Evolutionary conservation across 2,888 invertebrate species (phyloP).

Genomic region (Marronus borbonicus): DNA sequence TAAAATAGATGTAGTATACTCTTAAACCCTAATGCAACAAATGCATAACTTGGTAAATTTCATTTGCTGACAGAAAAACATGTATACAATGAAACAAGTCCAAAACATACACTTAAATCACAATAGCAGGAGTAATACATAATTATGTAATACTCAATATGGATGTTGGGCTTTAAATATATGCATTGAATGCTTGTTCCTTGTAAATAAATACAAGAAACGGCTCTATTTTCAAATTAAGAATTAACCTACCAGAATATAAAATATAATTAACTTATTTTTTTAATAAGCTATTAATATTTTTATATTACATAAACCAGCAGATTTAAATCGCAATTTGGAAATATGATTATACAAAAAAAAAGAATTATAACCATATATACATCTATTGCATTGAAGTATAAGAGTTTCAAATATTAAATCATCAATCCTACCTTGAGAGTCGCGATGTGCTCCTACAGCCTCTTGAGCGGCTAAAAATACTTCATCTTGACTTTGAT

Average conservation of each 20-base stretch:
- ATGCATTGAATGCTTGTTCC: background rate
- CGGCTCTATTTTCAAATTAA: background rate
- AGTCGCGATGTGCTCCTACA: slow-evolving; percentile 86
- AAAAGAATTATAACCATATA: slow-evolving; percentile 21
- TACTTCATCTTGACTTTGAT: slow-evolving; percentile 88
- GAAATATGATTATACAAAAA: background rate
- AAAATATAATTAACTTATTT: background rate
- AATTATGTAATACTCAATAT: slow-evolving; percentile 46
- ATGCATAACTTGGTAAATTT: slow-evolving; percentile 51
- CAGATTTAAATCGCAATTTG: background rate
- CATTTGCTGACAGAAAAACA: background rate
- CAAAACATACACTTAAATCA: slow-evolving; percentile 52
- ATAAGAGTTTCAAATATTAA: slow-evolving; percentile 62
- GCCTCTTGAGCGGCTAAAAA: slow-evolving; percentile 87
- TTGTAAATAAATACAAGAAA: background rate
- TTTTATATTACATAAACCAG: background rate
- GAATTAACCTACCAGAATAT: background rate
- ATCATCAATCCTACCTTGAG: slow-evolving; percentile 87
- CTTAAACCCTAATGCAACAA: slow-evolving; percentile 53
- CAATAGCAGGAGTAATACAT: slow-evolving; percentile 35
- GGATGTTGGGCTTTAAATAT: background rate
- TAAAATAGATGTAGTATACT: slow-evolving; percentile 60
- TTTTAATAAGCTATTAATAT: background rate
- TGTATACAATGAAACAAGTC: slow-evolving; percentile 52
- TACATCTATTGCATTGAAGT: slow-evolving; percentile 56